Percentiles rank a stretch among this genome's conserved stretches.
These are phyloP conservation scores for Xylota segnis DNA, from an alignment of 2,888 invertebrate genomes.

Conservation along the genomic window DNA sequence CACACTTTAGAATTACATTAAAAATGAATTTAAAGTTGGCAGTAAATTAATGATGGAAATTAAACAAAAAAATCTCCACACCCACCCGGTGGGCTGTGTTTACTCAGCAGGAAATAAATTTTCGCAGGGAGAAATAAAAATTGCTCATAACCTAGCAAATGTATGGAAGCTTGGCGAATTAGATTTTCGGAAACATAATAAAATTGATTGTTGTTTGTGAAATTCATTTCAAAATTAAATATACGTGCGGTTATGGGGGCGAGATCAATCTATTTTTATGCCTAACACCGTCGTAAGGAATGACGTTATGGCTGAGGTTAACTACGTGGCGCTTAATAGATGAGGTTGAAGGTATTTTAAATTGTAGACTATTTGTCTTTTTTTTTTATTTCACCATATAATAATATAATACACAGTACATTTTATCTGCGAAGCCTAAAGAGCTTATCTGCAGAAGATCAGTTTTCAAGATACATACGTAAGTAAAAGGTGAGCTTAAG, in stretches of 20 bases:
- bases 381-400: no score
- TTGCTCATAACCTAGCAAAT: constrained; percentile 9
- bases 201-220: constrained; percentile 26
- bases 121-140: constrained; percentile 23
- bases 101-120: constrained; percentile 41
- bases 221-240: constrained; percentile 23
- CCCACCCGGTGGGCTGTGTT: neutral
- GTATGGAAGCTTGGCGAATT: constrained; percentile 10
- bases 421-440: no score
- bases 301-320: neutral
- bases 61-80: constrained; percentile 33
- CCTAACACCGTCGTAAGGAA: neutral
- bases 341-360: neutral
- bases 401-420: no score
- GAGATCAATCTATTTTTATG: constrained; percentile 40
- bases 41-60: constrained; percentile 46
- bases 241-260: constrained; percentile 41
- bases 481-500: no score
- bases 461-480: no score
- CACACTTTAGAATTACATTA: constrained; percentile 34
- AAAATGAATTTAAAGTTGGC: constrained; percentile 20
- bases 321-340: neutral
- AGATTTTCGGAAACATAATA: constrained; percentile 5
- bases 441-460: no score
- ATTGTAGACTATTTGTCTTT: neutral